Evolutionary conservation across 2,888 invertebrate genomes (phyloP).

Genomic region (Teleiodes luculella): DNA sequence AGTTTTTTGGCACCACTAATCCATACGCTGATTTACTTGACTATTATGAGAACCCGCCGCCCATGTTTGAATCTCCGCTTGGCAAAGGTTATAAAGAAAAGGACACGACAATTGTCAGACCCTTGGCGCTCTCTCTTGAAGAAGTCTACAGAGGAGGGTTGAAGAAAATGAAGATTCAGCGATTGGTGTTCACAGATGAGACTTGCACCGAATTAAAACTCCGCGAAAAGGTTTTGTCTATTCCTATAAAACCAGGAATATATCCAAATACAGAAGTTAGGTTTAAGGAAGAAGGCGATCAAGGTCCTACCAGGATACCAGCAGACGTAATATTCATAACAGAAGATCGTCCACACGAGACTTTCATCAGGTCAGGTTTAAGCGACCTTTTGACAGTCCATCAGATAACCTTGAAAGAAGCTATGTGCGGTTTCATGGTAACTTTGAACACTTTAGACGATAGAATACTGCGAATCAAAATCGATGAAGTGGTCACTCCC

Average conservation of each 20-base stretch:
- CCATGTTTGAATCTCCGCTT: constrained; percentile 80
- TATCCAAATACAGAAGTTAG: constrained; percentile 84
- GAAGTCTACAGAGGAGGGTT: constrained; percentile 84
- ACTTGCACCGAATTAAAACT: constrained; percentile 80
- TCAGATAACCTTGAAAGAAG: constrained; percentile 82
- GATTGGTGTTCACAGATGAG: constrained; percentile 82
- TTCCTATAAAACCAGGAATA: constrained; percentile 87
- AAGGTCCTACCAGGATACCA: constrained; percentile 84
- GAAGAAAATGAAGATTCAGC: constrained; percentile 90
- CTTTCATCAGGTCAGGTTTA: constrained; percentile 80
- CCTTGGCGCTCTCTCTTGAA: constrained; percentile 71
- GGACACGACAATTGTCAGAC: constrained; percentile 67
- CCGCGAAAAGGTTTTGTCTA: constrained; percentile 84
- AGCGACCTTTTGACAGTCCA: constrained; percentile 82
- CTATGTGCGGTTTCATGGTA: constrained; percentile 83
- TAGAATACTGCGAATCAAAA: constrained; percentile 81
- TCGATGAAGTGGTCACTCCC: constrained; percentile 85
- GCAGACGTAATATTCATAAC: constrained; percentile 87
- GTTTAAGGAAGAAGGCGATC: constrained; percentile 89
- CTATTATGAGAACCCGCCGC: constrained; percentile 80
- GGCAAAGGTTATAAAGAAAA: constrained; percentile 82
- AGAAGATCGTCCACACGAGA: constrained; percentile 84
- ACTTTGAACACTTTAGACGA: constrained; percentile 84
- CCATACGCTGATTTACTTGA: constrained; percentile 89
- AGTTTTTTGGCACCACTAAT: constrained; percentile 90